Evolutionary conservation across 2,113 vertebrate genomes (phyloP).

Genomic region (Callithrix jacchus): DNA sequence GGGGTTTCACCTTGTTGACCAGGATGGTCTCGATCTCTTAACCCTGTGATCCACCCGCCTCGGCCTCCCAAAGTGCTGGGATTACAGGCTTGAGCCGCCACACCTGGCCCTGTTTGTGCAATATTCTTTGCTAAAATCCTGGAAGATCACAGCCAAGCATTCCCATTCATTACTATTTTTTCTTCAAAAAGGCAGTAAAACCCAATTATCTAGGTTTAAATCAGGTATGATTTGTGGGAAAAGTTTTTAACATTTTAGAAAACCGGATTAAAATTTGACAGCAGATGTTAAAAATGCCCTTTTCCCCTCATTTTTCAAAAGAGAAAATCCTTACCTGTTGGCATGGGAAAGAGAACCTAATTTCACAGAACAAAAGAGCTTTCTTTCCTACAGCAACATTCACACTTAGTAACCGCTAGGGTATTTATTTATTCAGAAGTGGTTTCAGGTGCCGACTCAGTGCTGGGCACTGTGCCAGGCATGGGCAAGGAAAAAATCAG

Average conservation of each 20-base stretch:
- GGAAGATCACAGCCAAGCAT: rapidly evolving
- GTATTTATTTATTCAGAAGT: background rate
- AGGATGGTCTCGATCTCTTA: no score
- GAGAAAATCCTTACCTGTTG: background rate
- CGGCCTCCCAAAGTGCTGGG: no score
- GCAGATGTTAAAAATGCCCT: background rate
- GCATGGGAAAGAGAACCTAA: background rate
- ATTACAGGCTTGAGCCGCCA: no score
- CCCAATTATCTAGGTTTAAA: background rate
- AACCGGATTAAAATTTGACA: background rate
- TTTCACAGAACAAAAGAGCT: background rate
- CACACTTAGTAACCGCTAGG: background rate
- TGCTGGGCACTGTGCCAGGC: rapidly evolving
- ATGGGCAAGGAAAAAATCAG: rapidly evolving
- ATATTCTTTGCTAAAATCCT: background rate
- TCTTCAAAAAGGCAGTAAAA: background rate
- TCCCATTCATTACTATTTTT: background rate
- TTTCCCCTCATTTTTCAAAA: background rate
- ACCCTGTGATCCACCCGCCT: no score
- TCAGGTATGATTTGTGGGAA: background rate
- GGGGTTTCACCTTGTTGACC: no score
- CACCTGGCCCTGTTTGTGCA: rapidly evolving
- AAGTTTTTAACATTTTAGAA: background rate
- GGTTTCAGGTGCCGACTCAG: rapidly evolving
- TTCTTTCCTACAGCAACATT: background rate